Percentiles rank a stretch among this genome's conserved stretches.
Conservation (phyloP, 2,888 invertebrate species). For the Phytoseiulus persimilis region DNA sequence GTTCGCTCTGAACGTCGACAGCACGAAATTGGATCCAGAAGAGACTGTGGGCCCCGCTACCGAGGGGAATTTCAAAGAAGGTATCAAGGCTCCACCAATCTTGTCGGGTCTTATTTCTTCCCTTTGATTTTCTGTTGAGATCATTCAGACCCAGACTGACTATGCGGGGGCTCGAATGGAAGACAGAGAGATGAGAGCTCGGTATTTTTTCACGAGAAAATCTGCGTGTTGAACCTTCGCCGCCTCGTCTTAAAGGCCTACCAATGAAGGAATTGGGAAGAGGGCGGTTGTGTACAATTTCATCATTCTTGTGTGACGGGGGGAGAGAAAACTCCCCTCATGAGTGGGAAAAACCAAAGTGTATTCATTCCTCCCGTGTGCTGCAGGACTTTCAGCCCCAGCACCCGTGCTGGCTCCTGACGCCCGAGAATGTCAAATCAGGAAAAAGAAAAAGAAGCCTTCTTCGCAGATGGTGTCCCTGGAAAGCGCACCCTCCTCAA, state of each 20-base stretch:
- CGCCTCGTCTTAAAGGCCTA: too few species aligned
- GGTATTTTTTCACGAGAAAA: not conserved
- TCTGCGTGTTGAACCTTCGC: too few species aligned
- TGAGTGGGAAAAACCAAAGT: not conserved
- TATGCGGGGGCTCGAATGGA: constrained; percentile 47
- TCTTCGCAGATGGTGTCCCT: not conserved
- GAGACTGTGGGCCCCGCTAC: constrained; percentile 39
- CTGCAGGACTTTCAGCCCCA: not conserved
- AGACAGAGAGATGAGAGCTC: too few species aligned
- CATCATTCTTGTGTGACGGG: too few species aligned
- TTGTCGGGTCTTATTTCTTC: too few species aligned
- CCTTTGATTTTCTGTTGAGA: too few species aligned
- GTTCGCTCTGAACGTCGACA: constrained; percentile 85
- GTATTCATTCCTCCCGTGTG: not conserved
- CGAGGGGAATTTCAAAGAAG: constrained; percentile 52
- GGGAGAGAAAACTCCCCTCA: too few species aligned
- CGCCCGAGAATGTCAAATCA: constrained; percentile 23
- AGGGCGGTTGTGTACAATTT: too few species aligned
- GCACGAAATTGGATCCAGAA: constrained; percentile 61
- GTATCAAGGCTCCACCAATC: too few species aligned
- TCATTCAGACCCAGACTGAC: too few species aligned
- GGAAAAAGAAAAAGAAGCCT: constrained; percentile 12
- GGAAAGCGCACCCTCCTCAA: not conserved
- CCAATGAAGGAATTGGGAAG: too few species aligned
- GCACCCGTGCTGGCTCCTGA: constrained; percentile 32